Conservation (phyloP, 2,797 vertebrate species). For the Pitangus sulphuratus region DNA sequence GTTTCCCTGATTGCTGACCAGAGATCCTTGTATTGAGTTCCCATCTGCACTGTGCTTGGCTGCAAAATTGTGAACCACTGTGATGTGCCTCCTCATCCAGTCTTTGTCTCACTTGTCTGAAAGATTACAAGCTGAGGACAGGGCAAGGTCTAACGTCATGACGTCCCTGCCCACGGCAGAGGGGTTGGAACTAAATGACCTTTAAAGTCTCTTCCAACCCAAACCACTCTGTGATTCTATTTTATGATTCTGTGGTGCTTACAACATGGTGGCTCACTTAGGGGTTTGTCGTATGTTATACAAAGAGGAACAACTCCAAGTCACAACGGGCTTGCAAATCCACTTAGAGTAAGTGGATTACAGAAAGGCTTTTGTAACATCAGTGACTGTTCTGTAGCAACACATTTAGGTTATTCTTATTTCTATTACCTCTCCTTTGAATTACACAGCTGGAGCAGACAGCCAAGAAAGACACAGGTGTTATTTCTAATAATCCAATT, state of each 20-base stretch:
- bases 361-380: not conserved
- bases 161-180: not conserved
- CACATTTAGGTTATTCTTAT: not conserved
- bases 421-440: not conserved
- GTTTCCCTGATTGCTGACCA: not conserved
- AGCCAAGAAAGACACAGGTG: not conserved
- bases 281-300: not conserved
- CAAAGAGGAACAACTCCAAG: not conserved
- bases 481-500: slow-evolving; percentile 20
- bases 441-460: not conserved
- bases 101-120: not conserved
- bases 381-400: not conserved
- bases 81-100: not conserved
- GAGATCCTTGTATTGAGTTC: not conserved
- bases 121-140: not conserved
- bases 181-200: not conserved
- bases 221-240: not conserved
- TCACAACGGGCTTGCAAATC: not conserved
- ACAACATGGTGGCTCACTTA: not conserved
- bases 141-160: not conserved
- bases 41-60: not conserved
- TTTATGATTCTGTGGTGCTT: not conserved
- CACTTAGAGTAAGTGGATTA: slow-evolving; percentile 17
- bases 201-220: not conserved
- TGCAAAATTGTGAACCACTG: not conserved